Conservation (phyloP, 2,888 invertebrate species). For the Scaptomyza parva region DNA sequence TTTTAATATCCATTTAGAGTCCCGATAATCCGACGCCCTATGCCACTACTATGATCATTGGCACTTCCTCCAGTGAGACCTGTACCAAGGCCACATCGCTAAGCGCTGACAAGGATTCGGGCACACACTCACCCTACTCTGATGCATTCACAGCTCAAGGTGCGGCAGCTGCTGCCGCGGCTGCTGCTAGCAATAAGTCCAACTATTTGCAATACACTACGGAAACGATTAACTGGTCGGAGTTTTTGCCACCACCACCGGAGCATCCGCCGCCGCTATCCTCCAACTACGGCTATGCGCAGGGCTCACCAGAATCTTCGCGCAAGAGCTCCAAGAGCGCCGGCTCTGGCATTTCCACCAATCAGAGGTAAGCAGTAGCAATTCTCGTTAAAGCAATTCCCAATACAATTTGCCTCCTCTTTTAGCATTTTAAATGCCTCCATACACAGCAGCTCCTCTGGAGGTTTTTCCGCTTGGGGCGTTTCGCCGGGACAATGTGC, state of each 20-base stretch:
- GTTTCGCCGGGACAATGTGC: conserved; percentile 83
- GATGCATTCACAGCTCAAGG: conserved; percentile 81
- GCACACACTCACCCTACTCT: conserved; percentile 84
- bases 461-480: conserved; percentile 85
- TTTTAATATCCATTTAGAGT: conserved; percentile 79
- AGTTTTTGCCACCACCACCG: conserved; percentile 87
- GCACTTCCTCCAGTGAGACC: conserved; percentile 83
- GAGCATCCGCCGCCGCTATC: conserved; percentile 87
- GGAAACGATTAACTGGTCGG: conserved; percentile 86
- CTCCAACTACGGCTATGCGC: conserved; percentile 82
- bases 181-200: conserved; percentile 68
- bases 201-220: conserved; percentile 84
- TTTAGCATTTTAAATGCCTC: conserved; percentile 83
- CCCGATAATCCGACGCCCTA: conserved; percentile 89
- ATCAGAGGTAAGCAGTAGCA: conserved; percentile 83
- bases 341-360: conserved; percentile 84
- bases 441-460: conserved; percentile 85
- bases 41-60: conserved; percentile 90
- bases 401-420: neutral
- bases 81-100: conserved; percentile 84
- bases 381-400: neutral
- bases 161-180: conserved; percentile 59
- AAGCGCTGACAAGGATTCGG: conserved; percentile 84
- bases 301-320: conserved; percentile 84
- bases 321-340: conserved; percentile 84